Evolutionary conservation across 1,140 invertebrate genomes (phyloP), one percentile per base, ranked within the genome.

Genomic region (Panagrolaimus sp.): DNA sequence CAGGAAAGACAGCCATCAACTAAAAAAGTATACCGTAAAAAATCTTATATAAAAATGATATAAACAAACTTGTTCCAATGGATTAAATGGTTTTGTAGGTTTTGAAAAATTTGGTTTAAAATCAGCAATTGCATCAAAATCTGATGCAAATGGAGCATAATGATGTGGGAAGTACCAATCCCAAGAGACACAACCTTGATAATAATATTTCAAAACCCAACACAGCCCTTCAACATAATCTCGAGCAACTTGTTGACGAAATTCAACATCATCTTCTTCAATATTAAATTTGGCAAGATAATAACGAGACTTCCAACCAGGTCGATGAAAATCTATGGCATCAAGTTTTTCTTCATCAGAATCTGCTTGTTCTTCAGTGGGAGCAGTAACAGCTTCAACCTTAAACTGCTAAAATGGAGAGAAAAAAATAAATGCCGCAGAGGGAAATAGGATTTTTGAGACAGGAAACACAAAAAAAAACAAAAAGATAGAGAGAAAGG

Each of bases 131-230:
- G 96, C 92, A 26, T 93, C 87, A 85, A 99, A 98, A 86, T 99
- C 96, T 45, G 94, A 97, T 5, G 96, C 96, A 87, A 99, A 99
- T n/a, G 96, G 96, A 2, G 96, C 96, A 87, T 98, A 99, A 85
- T 99, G 96, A 84, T 95, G 98, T 0, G 96, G 96, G 85, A 94
- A 99, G 86, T 96, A 98, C 96, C 96, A 99, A 84, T 96, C 93
- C 96, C 96, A 99, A 2, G 93, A 96, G 24, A 93, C 91, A 86
- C 96, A 98, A 52, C 96, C 96, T 88, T 97, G 95, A 87, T 98
- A 98, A 85, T 98, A 98, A 85, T 98, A 98, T 69, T 90, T 89
- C 15, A 98, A 86, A 8, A 99, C 96, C 96, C 96, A 99, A 85
- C 93, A 96, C 10, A 99, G 86, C 0, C 96, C 96, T 55, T 89